Conservation (phyloP, 2,113 vertebrate genomes). For the Bolborhynchus lineola region DNA sequence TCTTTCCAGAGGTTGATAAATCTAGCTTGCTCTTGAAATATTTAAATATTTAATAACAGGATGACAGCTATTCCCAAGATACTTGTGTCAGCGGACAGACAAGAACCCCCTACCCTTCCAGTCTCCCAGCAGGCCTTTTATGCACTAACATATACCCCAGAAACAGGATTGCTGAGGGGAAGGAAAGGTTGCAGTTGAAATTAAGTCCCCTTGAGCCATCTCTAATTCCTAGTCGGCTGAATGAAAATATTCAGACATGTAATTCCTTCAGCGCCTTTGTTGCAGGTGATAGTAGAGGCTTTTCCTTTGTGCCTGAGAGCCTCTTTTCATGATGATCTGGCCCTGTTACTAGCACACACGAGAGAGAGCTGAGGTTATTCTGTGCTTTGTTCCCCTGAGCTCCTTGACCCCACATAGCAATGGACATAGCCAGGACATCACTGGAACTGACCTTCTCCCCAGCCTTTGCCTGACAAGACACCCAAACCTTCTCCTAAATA, state of each 20-base stretch:
- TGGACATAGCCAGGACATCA: background rate
- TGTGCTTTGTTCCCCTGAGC: background rate
- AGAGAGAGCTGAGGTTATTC: background rate
- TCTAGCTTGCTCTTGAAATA: conserved; percentile 69
- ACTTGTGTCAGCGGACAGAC: conserved; percentile 64
- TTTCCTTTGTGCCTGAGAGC: conserved; percentile 42
- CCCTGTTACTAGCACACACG: background rate
- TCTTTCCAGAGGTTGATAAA: conserved; percentile 68
- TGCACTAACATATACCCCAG: conserved; percentile 50
- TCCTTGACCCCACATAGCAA: background rate
- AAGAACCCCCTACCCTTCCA: conserved; percentile 62
- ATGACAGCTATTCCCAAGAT: conserved; percentile 66
- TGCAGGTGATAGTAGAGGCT: conserved; percentile 45
- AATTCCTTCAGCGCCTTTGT: conserved; percentile 59
- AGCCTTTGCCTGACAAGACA: background rate
- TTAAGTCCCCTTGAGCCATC: conserved; percentile 65
- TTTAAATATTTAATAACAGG: conserved; percentile 72
- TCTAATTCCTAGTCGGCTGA: conserved; percentile 52
- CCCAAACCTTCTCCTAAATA: background rate
- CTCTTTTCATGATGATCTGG: conserved; percentile 1
- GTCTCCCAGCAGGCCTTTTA: conserved; percentile 67
- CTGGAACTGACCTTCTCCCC: background rate
- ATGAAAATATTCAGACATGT: conserved; percentile 55
- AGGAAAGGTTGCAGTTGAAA: conserved; percentile 65
- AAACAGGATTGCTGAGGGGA: conserved; percentile 59